Conservation (phyloP, 2,888 invertebrate species). For the Drosophila macrospina region DNA sequence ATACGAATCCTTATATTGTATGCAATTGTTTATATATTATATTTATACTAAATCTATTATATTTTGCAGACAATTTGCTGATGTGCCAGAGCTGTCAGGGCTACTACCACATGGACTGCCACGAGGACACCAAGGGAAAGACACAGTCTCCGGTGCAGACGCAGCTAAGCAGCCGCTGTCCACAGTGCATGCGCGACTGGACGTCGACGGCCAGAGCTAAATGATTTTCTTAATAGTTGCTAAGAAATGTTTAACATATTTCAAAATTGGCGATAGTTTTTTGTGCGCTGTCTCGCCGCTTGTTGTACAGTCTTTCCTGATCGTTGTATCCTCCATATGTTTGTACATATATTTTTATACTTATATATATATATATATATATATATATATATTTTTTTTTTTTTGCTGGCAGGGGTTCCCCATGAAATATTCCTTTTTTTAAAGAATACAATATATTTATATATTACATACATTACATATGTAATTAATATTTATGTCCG, state of each 20-base stretch:
- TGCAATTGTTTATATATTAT: no score
- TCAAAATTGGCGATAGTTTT: conserved; percentile 17
- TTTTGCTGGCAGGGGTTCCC: background rate
- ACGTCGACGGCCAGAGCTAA: conserved; percentile 15
- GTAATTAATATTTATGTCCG: conserved; percentile 3
- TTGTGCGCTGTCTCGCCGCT: conserved; percentile 19
- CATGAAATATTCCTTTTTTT: conserved; percentile 1
- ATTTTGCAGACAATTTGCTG: conserved; percentile 35
- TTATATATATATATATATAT: conserved; percentile 17
- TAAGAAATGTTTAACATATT: conserved; percentile 31
- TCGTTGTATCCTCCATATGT: conserved; percentile 23
- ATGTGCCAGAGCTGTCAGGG: conserved; percentile 50
- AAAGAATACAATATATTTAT: background rate
- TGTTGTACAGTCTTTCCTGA: conserved; percentile 35
- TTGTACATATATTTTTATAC: conserved; percentile 20
- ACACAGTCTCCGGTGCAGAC: conserved; percentile 16
- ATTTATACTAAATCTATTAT: background rate
- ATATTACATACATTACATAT: conserved; percentile 3
- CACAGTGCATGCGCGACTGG: conserved; percentile 41
- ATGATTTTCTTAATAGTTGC: conserved; percentile 38
- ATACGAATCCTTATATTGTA: no score
- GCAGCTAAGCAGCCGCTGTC: conserved; percentile 42
- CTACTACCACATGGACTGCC: conserved; percentile 54
- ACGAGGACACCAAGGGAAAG: conserved; percentile 46
- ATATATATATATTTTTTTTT: conserved; percentile 4